Evolutionary conservation across 2,113 vertebrate species (phyloP), one percentile per base, ranked within the genome.

Genomic region (Chionodraco myersi): DNA sequence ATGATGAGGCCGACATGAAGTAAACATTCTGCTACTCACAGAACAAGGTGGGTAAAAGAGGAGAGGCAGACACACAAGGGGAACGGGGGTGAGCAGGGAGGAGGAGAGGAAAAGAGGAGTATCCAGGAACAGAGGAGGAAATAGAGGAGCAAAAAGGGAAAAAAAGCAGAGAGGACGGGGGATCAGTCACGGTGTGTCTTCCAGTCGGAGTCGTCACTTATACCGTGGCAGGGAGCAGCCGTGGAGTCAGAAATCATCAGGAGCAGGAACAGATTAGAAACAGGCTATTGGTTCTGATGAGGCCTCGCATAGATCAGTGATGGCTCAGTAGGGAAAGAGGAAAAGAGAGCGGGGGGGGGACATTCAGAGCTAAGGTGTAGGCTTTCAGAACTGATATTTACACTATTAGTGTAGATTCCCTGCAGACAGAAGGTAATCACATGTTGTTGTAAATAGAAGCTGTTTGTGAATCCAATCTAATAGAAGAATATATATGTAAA

Each of bases 261-360:
- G 83, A 85, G 80, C 81, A 80, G 89, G 75, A 83, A 63, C 69
- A 89, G 85, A 88, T 92, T 92, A 92, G 89, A 93, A 89, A 76
- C 86, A 88, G 86, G 77, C 92, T 85, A 92, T 91, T 92, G 86
- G 88, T 82, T 91, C 83, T 86, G 90, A 92, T 92, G 88, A 87
- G 82, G 73, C 84, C 81, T 81, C 48, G 57, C 75, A 72, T 81
- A 83, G 80, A 90, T 91, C 92, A 86, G 86, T 83, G 77, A 92
- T 75, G 79, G 82, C 82, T 85, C 82, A 88, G 79, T 70, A 26
- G 69, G 80, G 78, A 84, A 48, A 2, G 44, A 70, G 52, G 63
- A 57, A 34, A 48, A 74, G 52, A 68, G 65, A 45, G 59, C 12
- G 4, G 78, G 30, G 30, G 30, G 30, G 81, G 84, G 21, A 53